phyloP scores from a whole-genome alignment of 2,888 invertebrate species.

The Escarpia spicata region DNA sequence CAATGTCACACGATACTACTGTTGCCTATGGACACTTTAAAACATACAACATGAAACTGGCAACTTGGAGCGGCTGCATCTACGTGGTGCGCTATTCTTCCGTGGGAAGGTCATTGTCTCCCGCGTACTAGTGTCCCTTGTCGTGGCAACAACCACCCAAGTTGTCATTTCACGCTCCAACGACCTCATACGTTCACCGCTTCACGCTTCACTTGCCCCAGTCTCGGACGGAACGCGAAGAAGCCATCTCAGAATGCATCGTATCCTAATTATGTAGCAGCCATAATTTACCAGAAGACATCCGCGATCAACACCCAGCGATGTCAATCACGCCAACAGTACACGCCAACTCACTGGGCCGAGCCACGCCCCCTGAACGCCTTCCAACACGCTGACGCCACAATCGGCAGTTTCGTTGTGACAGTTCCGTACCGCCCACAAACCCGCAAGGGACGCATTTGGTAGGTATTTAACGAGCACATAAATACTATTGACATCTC shows the following conservation, averaged over 20 bases:
- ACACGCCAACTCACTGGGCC: background rate
- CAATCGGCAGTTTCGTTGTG: background rate
- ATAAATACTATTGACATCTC: background rate
- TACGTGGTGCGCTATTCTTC: background rate
- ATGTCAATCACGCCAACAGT: background rate
- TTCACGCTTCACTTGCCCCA: background rate
- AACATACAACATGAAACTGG: background rate
- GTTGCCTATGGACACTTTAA: background rate
- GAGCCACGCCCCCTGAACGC: slow-evolving; percentile 3
- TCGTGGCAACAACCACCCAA: slow-evolving; percentile 5
- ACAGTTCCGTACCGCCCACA: background rate
- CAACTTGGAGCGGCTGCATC: background rate
- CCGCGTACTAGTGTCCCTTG: background rate
- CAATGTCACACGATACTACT: background rate
- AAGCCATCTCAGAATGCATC: slow-evolving; percentile 3
- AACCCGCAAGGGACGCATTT: background rate
- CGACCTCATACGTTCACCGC: slow-evolving; percentile 1
- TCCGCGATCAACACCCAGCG: background rate
- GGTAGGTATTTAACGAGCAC: background rate
- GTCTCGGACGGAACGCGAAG: background rate
- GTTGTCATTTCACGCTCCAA: slow-evolving; percentile 13
- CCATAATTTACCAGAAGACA: background rate
- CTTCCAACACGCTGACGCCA: background rate
- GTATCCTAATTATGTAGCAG: background rate
- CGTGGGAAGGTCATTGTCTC: background rate